Percentiles rank a stretch among this genome's conserved stretches.
Conservation (phyloP, 2,113 vertebrate species). For the Grantiella picta region DNA sequence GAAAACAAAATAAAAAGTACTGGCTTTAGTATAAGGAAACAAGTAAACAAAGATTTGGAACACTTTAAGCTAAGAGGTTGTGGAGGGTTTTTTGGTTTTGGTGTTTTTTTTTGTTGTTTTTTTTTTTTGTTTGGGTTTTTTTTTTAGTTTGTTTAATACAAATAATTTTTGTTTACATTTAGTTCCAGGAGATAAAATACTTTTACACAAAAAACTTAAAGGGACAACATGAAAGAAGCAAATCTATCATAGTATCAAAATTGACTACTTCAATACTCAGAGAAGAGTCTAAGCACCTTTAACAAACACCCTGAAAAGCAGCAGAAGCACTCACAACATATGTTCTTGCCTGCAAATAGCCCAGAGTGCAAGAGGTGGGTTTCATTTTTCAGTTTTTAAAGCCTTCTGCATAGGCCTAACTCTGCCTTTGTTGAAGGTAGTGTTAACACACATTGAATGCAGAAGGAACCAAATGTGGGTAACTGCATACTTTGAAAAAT, state of each 20-base stretch:
- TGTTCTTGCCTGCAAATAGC: conserved; percentile 33
- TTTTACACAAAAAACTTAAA: background rate
- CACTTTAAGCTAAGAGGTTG: background rate
- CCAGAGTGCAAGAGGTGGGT: conserved; percentile 10
- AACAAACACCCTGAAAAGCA: background rate
- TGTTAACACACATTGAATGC: background rate
- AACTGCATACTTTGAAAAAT: conserved; percentile 46
- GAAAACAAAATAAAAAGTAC: conserved; percentile 30
- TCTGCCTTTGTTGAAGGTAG: conserved; percentile 39
- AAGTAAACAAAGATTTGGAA: conserved; percentile 39
- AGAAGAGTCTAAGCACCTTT: background rate
- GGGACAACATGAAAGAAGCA: conserved; percentile 15
- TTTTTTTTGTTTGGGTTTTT: background rate
- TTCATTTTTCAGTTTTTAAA: background rate
- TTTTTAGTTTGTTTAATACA: conserved; percentile 24
- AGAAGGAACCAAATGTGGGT: conserved; percentile 12
- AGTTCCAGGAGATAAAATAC: conserved; percentile 12
- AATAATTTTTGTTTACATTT: background rate
- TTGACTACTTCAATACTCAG: background rate
- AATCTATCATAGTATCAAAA: background rate
- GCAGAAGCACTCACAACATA: background rate
- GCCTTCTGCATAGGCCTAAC: conserved; percentile 4
- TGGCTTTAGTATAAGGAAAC: background rate
- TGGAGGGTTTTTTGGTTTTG: no score
- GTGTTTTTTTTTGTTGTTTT: background rate